Evolutionary conservation across 2,797 vertebrate genomes (phyloP).

Genomic region (Gobio occitaniae): DNA sequence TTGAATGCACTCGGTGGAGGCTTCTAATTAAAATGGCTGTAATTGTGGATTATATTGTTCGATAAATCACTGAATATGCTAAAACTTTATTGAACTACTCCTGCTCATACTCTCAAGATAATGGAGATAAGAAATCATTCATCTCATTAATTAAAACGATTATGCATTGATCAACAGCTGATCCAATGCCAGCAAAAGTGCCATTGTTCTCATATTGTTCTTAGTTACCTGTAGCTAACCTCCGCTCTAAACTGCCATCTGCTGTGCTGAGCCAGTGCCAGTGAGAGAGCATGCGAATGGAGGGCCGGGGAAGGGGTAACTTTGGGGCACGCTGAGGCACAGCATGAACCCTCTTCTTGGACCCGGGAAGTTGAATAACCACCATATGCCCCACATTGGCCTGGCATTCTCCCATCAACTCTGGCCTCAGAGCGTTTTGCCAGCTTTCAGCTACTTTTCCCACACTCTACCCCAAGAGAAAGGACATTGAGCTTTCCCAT

Average conservation of each 20-base stretch:
- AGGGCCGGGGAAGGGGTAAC: slow-evolving; percentile 20
- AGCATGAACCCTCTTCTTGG: slow-evolving; percentile 51
- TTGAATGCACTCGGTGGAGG: not conserved
- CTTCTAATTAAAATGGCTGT: not conserved
- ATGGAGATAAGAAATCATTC: not conserved
- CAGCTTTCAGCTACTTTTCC: slow-evolving; percentile 64
- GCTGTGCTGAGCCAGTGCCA: slow-evolving; percentile 52
- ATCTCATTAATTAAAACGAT: not conserved
- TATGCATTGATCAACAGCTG: not conserved
- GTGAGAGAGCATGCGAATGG: not conserved
- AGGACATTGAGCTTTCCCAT: slow-evolving; percentile 62
- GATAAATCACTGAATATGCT: not conserved
- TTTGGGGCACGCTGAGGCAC: slow-evolving; percentile 51
- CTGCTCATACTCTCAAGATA: not conserved
- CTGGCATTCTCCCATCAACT: slow-evolving; percentile 60
- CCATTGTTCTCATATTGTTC: not conserved
- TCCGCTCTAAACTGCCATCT: slow-evolving; percentile 49
- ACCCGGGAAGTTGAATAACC: slow-evolving; percentile 62
- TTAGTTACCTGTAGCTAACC: slow-evolving; percentile 53
- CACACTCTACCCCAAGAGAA: slow-evolving; percentile 61
- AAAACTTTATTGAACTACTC: not conserved
- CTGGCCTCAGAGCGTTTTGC: slow-evolving; percentile 54
- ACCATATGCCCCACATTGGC: slow-evolving; percentile 62
- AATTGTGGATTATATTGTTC: not conserved
- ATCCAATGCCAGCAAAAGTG: not conserved